Percentiles rank a stretch among this genome's conserved stretches.
Conservation (phyloP, 2,113 vertebrate species). For the Catharus bicknelli region DNA sequence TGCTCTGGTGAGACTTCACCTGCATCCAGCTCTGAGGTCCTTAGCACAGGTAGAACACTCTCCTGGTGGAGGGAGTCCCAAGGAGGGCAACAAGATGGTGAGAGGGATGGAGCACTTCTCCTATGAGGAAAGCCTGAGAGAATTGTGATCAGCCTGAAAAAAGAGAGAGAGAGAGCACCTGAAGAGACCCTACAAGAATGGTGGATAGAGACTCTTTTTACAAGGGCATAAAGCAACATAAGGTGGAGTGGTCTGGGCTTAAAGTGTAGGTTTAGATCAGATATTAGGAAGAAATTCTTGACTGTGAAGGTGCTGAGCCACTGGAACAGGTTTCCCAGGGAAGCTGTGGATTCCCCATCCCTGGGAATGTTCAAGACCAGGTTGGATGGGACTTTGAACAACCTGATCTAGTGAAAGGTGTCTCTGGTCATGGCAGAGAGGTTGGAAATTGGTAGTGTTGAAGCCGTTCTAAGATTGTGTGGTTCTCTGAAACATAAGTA, state of each 20-base stretch:
- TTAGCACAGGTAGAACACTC: neutral
- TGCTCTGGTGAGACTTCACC: neutral
- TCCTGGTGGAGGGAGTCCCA: fast-evolving
- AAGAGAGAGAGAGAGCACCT: neutral
- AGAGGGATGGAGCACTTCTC: neutral
- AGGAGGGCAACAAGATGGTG: neutral
- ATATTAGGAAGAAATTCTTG: neutral
- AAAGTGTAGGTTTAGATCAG: neutral
- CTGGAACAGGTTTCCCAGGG: neutral
- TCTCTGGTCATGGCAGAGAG: neutral
- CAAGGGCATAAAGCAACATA: neutral
- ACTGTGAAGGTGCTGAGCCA: neutral
- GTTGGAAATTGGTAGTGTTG: too few species aligned
- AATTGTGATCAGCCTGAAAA: neutral
- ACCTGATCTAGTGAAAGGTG: neutral
- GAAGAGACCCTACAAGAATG: neutral
- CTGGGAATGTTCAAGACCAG: neutral
- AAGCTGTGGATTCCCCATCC: neutral
- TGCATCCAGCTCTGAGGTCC: neutral
- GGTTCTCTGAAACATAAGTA: neutral
- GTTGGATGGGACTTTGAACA: neutral
- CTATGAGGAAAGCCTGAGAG: neutral
- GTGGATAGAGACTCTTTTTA: neutral
- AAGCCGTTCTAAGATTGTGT: neutral
- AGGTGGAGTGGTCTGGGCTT: neutral